These are phyloP conservation scores for Nymphalis polychloros DNA, from an alignment of 2,888 invertebrate genomes.

Conservation along the genomic window DNA sequence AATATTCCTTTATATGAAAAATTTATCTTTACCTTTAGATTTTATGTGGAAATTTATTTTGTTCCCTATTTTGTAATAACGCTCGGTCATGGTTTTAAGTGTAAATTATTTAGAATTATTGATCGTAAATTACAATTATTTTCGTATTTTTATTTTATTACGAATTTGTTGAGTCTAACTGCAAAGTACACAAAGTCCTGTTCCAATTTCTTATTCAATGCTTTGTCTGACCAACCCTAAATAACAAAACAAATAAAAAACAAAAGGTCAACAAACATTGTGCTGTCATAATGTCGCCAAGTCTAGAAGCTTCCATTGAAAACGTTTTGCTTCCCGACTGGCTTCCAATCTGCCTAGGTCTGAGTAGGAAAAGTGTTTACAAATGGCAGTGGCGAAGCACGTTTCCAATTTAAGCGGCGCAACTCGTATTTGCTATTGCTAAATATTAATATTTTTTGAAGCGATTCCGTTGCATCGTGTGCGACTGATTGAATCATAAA, in stretches of 20 bases:
- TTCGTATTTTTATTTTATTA: no score
- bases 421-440: conserved; percentile 30
- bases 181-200: no score
- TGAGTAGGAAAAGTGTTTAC: conserved; percentile 36
- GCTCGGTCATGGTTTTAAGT: no score
- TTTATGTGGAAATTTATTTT: no score
- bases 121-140: no score
- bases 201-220: no score
- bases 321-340: conserved; percentile 28
- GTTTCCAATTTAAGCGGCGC: conserved; percentile 44
- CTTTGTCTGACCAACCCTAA: not conserved
- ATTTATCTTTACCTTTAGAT: no score
- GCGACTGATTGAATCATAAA: conserved; percentile 6
- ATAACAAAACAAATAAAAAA: not conserved
- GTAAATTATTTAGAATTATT: no score
- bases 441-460: conserved; percentile 41
- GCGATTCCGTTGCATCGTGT: conserved; percentile 23
- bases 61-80: no score
- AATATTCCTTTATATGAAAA: no score
- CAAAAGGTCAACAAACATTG: not conserved
- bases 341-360: conserved; percentile 31
- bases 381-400: conserved; percentile 38
- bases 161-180: no score
- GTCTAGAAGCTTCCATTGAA: conserved; percentile 12
- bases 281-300: not conserved